Conservation (phyloP, 2,113 vertebrate genomes). For the Paramormyrops kingsleyae region DNA sequence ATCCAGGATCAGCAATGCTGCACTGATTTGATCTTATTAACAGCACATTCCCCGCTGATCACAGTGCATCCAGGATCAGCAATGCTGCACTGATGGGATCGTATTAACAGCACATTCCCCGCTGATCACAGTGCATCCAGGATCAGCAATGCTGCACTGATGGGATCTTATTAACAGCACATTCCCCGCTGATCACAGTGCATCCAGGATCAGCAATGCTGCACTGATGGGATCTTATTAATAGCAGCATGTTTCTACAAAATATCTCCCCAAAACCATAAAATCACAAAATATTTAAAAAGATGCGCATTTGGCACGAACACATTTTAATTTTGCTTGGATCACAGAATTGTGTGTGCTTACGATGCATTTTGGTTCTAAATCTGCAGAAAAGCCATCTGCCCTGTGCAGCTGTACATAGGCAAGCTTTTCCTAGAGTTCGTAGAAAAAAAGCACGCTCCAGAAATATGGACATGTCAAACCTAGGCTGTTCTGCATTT, state of each 20-base stretch:
- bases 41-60: background rate
- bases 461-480: conserved; percentile 13
- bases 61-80: too few relatives aligned
- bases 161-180: too few relatives aligned
- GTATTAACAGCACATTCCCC: too few relatives aligned
- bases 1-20: background rate
- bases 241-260: background rate
- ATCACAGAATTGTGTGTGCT: background rate
- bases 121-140: too few relatives aligned
- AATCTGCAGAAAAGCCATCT: background rate
- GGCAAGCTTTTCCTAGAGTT: background rate
- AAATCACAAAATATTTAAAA: background rate
- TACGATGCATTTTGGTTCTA: background rate
- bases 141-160: too few relatives aligned
- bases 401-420: background rate
- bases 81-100: too few relatives aligned
- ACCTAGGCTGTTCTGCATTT: conserved; percentile 27
- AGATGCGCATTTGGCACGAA: background rate
- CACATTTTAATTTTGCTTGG: background rate
- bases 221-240: background rate
- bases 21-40: background rate
- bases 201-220: background rate
- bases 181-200: background rate
- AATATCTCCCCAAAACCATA: background rate
- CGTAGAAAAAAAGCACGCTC: background rate